A percentile compares a stretch with the other conserved stretches of the same genome.
These are phyloP conservation scores for Protonemura montana DNA, from an alignment of 2,888 invertebrate genomes.

Conservation along the genomic window DNA sequence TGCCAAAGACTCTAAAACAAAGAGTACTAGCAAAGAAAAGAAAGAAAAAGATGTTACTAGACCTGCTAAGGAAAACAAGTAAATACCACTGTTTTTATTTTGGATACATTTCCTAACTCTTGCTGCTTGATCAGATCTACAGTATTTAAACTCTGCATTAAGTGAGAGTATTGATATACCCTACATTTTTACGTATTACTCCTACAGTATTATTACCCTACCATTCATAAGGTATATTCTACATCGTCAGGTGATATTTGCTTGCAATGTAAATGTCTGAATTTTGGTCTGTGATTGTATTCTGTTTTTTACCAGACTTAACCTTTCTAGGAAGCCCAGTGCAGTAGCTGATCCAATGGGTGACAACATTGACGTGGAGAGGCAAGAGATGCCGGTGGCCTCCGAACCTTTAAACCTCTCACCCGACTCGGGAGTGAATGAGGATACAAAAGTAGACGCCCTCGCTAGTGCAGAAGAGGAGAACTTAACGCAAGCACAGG, in stretches of 20 bases:
- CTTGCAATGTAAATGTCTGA: too few species aligned
- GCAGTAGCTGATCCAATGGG: not conserved
- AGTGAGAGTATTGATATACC: too few species aligned
- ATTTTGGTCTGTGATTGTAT: too few species aligned
- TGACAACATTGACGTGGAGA: not conserved
- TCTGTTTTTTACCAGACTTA: not conserved
- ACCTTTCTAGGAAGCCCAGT: not conserved
- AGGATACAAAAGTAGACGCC: not conserved
- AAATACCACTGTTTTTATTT: not conserved
- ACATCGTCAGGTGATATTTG: too few species aligned
- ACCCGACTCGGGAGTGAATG: not conserved
- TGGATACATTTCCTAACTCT: too few species aligned
- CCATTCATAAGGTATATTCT: too few species aligned
- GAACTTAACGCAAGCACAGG: not conserved
- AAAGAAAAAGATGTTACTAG: not conserved
- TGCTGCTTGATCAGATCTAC: too few species aligned
- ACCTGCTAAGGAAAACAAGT: not conserved
- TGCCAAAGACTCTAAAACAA: constrained; percentile 22
- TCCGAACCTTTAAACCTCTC: not conserved
- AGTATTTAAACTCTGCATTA: too few species aligned
- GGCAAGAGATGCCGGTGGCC: not conserved
- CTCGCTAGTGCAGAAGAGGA: not conserved
- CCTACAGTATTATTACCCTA: too few species aligned
- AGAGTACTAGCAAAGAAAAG: not conserved
- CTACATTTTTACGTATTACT: too few species aligned